Percentiles rank a stretch among this genome's conserved stretches.
These are phyloP conservation scores for Podarcis siculus DNA, from an alignment of 2,797 vertebrate species.

Conservation along the genomic window DNA sequence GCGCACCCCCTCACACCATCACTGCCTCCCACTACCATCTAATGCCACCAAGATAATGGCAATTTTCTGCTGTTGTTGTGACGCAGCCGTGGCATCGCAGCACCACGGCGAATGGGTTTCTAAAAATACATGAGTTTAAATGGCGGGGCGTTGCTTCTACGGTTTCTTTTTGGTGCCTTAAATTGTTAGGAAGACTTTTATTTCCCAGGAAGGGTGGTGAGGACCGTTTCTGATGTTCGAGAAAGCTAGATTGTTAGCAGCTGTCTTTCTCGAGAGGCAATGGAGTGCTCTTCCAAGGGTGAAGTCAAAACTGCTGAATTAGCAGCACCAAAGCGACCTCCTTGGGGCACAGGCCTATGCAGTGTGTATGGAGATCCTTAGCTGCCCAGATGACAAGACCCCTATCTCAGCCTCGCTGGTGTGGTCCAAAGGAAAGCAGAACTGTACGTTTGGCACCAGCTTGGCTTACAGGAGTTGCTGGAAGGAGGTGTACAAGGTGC, in stretches of 20 bases:
- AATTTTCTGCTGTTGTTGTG: not conserved
- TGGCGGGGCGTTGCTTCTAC: not conserved
- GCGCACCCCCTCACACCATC: conserved; percentile 53
- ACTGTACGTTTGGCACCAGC: no score
- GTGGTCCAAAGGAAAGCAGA: no score
- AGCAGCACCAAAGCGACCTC: no score
- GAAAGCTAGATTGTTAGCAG: not conserved
- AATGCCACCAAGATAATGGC: conserved; percentile 20
- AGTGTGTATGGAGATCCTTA: no score
- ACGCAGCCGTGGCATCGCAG: conserved; percentile 32
- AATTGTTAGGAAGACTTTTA: not conserved
- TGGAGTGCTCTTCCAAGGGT: no score
- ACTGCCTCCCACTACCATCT: conserved; percentile 19
- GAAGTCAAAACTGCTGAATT: no score
- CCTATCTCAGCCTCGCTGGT: no score
- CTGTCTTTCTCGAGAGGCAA: no score
- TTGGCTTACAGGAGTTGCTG: no score
- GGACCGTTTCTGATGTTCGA: not conserved
- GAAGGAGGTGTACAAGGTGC: no score
- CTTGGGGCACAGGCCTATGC: no score
- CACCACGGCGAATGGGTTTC: conserved; percentile 29
- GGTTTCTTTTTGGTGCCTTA: not conserved
- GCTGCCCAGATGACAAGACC: no score
- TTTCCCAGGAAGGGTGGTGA: not conserved
- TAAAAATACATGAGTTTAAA: conserved; percentile 22